Percentiles rank a stretch among this genome's conserved stretches.
Conservation (phyloP, 2,797 vertebrate genomes). For the Siniperca undulata region DNA sequence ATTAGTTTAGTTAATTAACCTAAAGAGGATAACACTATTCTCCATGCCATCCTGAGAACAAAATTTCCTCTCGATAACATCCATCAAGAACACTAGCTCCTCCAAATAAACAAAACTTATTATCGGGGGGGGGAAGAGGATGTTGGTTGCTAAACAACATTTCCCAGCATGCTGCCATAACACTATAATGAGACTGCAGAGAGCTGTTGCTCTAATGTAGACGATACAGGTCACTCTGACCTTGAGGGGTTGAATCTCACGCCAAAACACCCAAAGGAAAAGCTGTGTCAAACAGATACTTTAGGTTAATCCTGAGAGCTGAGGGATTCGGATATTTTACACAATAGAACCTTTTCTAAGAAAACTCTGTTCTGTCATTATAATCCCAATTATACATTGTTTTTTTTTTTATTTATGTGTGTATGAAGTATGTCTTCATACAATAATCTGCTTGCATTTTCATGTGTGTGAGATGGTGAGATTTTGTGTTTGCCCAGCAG, state of each 20-base stretch:
- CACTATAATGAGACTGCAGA: constrained; percentile 72
- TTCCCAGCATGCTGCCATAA: constrained; percentile 69
- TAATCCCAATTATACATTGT: not conserved
- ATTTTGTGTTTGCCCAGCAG: not conserved
- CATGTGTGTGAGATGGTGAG: not conserved
- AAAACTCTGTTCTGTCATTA: not conserved
- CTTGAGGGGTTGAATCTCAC: constrained; percentile 38
- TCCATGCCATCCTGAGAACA: constrained; percentile 30
- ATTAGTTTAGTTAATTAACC: constrained; percentile 47
- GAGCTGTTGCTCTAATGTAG: constrained; percentile 83
- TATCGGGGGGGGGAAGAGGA: constrained; percentile 85
- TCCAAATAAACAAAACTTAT: constrained; percentile 84
- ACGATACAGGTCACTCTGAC: constrained; percentile 67
- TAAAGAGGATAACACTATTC: constrained; percentile 32
- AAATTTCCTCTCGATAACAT: constrained; percentile 79
- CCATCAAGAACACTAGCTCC: constrained; percentile 79
- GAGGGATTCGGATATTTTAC: constrained; percentile 29
- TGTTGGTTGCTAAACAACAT: constrained; percentile 82
- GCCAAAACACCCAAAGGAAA: constrained; percentile 54
- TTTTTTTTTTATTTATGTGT: not conserved
- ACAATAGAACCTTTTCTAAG: not conserved
- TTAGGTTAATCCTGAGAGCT: constrained; percentile 1
- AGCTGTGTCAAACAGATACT: constrained; percentile 28
- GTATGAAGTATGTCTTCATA: not conserved
- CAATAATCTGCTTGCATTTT: not conserved